A percentile compares a stretch with the other conserved stretches of the same genome.
phyloP scores from a whole-genome alignment of 2,888 invertebrate genomes.

The Scaptomyza polygonia region DNA sequence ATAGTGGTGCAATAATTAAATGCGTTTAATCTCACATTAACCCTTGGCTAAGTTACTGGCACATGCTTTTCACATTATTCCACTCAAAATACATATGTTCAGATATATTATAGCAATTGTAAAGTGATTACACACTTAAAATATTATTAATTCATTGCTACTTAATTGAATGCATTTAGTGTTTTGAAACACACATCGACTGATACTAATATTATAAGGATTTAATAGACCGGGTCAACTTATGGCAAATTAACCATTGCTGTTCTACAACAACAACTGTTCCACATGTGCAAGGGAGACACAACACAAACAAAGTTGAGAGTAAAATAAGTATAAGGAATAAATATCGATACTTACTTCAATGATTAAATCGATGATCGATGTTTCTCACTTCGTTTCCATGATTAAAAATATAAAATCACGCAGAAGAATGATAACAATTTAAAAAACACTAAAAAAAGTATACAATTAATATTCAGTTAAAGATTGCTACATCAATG shows the following conservation, averaged over 20 bases:
- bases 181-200: not conserved
- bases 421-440: not conserved
- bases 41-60: conserved; percentile 39
- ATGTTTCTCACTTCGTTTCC: not conserved
- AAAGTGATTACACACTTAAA: not conserved
- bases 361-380: not conserved
- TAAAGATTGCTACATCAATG: too few relatives aligned
- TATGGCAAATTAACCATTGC: conserved; percentile 12
- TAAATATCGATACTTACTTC: not conserved
- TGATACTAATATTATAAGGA: not conserved
- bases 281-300: conserved; percentile 43
- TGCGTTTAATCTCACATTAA: conserved; percentile 45
- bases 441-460: not conserved
- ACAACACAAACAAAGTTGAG: conserved; percentile 54
- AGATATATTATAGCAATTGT: not conserved
- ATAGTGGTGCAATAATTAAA: conserved; percentile 36
- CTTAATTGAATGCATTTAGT: not conserved
- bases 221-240: conserved; percentile 6
- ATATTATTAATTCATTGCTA: not conserved
- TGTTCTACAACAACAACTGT: conserved; percentile 33
- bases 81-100: not conserved
- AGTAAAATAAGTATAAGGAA: conserved; percentile 1
- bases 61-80: conserved; percentile 36
- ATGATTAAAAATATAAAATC: not conserved
- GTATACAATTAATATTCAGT: not conserved